phyloP scores from a whole-genome alignment of 2,888 invertebrate species.

The Plusia festucae region DNA sequence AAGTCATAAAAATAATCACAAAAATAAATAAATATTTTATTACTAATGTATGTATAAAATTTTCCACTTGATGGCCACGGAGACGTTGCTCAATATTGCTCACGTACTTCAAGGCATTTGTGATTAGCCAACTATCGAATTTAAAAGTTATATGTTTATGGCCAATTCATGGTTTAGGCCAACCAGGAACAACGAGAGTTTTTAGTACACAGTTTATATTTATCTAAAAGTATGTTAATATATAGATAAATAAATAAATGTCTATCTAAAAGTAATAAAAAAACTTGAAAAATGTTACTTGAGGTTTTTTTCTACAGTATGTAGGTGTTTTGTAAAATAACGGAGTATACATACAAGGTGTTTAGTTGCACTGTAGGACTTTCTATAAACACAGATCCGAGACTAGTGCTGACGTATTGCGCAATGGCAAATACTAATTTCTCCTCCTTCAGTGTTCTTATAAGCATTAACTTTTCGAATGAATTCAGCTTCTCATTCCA shows the following conservation, averaged over 20 bases:
- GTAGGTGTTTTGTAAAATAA: neutral
- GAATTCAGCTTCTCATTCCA: conserved; percentile 91
- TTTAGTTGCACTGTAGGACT: conserved; percentile 93
- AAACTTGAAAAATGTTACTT: neutral
- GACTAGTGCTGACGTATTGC: conserved; percentile 93
- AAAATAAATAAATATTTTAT: too few relatives aligned
- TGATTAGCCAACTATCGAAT: too few relatives aligned
- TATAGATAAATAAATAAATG: neutral
- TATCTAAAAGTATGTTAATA: neutral
- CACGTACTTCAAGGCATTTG: too few relatives aligned
- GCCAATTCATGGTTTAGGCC: too few relatives aligned
- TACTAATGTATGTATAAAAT: too few relatives aligned
- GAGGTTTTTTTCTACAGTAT: neutral
- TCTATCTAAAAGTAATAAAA: neutral
- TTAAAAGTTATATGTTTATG: too few relatives aligned
- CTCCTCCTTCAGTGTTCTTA: conserved; percentile 94
- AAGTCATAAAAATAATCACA: too few relatives aligned
- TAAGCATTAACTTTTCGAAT: conserved; percentile 95
- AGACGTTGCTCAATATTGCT: too few relatives aligned
- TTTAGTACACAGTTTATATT: too few relatives aligned
- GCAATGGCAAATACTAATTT: conserved; percentile 95
- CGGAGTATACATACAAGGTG: conserved; percentile 85
- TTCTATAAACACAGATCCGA: conserved; percentile 95
- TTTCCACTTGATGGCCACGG: too few relatives aligned
- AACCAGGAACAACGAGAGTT: too few relatives aligned